Percentiles rank a stretch among this genome's conserved stretches.
phyloP scores from a whole-genome alignment of 2,113 vertebrate genomes.

The Psilopogon haemacephalus region DNA sequence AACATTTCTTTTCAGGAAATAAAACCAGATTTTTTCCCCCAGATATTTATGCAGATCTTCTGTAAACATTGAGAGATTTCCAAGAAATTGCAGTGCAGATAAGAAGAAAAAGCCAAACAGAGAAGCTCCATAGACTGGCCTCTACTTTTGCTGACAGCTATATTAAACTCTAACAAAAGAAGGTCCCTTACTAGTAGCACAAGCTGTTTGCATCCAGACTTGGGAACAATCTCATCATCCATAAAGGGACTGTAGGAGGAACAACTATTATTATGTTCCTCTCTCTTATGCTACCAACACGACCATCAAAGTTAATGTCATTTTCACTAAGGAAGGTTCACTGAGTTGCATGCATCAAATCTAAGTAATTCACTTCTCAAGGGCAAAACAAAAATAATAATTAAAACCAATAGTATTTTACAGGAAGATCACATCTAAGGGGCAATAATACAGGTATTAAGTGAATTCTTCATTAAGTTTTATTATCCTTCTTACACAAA shows the following conservation, averaged over 20 bases:
- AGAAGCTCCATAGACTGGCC: background rate
- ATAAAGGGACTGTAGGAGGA: background rate
- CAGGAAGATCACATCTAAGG: background rate
- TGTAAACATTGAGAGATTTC: background rate
- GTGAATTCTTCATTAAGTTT: background rate
- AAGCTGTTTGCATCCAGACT: background rate
- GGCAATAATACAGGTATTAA: background rate
- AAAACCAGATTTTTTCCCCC: background rate
- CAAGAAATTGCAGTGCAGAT: background rate
- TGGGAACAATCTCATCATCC: background rate
- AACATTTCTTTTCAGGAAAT: background rate
- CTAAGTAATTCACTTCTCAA: background rate
- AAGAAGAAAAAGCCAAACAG: background rate
- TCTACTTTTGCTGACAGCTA: background rate
- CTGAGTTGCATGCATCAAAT: background rate
- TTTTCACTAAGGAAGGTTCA: background rate
- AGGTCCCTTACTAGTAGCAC: background rate
- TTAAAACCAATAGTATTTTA: background rate
- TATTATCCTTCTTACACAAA: background rate
- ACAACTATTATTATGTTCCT: background rate
- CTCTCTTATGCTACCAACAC: background rate
- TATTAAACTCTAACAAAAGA: background rate
- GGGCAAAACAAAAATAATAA: background rate
- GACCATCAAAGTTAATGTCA: background rate
- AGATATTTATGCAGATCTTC: background rate